Conservation (phyloP, 2,888 invertebrate species). For the Clitarchus hookeri region DNA sequence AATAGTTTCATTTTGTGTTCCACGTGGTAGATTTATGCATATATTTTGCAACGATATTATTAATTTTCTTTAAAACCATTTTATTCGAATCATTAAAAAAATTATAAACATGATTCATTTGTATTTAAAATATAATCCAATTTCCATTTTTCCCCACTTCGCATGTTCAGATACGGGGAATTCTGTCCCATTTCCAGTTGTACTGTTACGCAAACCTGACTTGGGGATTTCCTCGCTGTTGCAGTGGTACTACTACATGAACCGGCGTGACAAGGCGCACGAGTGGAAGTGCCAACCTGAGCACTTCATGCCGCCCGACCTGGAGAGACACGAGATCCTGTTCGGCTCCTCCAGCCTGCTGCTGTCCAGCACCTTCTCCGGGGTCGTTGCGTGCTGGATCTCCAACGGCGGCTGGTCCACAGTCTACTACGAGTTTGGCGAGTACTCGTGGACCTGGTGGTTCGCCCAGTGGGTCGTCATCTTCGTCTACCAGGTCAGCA, state of each 20-base stretch:
- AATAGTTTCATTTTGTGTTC: too few species aligned
- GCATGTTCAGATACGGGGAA: too few species aligned
- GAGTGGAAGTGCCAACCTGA: constrained; percentile 77
- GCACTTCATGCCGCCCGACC: constrained; percentile 67
- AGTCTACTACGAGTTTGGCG: constrained; percentile 66
- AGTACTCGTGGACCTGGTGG: constrained; percentile 69
- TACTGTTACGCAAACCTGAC: too few species aligned
- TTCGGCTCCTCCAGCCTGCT: constrained; percentile 64
- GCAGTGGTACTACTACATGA: constrained; percentile 75
- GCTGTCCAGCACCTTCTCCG: constrained; percentile 61
- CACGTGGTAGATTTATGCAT: too few species aligned
- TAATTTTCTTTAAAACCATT: too few species aligned
- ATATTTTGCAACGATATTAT: too few species aligned
- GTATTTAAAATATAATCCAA: too few species aligned
- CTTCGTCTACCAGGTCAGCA: constrained; percentile 65
- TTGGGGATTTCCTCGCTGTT: constrained; percentile 29
- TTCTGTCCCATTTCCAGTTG: too few species aligned
- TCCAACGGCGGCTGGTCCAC: constrained; percentile 68
- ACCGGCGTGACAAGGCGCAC: constrained; percentile 62
- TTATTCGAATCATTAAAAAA: too few species aligned
- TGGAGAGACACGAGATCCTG: constrained; percentile 71
- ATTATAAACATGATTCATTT: too few species aligned
- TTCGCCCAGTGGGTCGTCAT: constrained; percentile 66
- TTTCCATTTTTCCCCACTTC: too few species aligned
- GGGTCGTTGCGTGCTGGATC: constrained; percentile 67